These are phyloP conservation scores for Alectura lathami DNA, from an alignment of 2,113 vertebrate species.

Conservation along the genomic window DNA sequence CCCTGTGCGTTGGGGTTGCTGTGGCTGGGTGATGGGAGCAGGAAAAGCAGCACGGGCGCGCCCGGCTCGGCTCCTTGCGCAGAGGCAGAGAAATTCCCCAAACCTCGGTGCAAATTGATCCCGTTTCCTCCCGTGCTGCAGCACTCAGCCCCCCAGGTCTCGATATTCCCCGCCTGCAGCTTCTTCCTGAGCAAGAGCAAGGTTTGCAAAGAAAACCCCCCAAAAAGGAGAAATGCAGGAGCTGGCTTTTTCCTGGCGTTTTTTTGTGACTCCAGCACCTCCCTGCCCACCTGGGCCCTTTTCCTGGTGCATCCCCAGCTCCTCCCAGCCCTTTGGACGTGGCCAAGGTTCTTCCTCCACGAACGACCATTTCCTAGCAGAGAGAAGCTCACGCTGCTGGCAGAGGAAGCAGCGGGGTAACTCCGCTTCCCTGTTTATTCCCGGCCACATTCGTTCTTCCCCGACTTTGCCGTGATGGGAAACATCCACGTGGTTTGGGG, in stretches of 20 bases:
- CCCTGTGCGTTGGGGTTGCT: not conserved
- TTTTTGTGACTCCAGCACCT: not conserved
- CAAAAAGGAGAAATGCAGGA: not conserved
- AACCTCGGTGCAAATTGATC: not conserved
- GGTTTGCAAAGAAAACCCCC: not conserved
- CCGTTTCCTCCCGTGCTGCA: not conserved
- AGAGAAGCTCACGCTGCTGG: not conserved
- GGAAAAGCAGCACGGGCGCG: not conserved
- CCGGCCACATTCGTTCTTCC: not conserved
- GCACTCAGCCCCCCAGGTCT: accelerated
- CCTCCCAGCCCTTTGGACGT: not conserved
- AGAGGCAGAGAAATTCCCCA: not conserved
- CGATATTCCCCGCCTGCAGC: not conserved
- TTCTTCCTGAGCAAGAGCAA: not conserved
- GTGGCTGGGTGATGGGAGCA: not conserved
- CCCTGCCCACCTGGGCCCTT: not conserved
- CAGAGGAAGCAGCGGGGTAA: not conserved
- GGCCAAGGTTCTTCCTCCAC: not conserved
- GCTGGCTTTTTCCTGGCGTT: accelerated
- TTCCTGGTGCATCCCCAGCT: not conserved
- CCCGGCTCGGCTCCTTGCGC: accelerated
- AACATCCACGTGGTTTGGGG: accelerated
- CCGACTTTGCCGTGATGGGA: not conserved
- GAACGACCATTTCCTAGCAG: conserved; percentile 1
- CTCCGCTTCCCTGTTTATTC: conserved; percentile 37